Base-by-base conservation (phyloP, 2,888 invertebrate genomes). In the Notocelia uddmanniana region DNA sequence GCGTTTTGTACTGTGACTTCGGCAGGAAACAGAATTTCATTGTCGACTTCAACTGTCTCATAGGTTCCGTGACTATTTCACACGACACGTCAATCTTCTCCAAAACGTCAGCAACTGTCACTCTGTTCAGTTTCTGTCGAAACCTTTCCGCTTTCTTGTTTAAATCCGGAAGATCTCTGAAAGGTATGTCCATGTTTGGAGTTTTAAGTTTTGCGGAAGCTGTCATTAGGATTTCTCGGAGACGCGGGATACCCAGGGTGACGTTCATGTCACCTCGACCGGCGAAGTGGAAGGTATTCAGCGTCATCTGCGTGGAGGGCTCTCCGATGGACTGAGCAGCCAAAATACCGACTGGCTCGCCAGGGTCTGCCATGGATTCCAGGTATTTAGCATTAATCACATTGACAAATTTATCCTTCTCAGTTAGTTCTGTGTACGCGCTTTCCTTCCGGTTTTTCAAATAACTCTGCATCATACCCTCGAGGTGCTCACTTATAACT, bases 181-280 rank as follows among this genome's bases (percentile, higher is more conserved):
- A 97, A 0, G 99, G 99, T 77, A 99, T 96, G 82, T 98, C 98
- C 97, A 99, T 98, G 66, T 97, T 97, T 0, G 99, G 99, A 0
- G 99, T 99, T 89, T 98, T 98, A 13, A 99, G 97, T 74, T 96
- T 97, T n/a, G 95, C 96, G 0, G 98, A 97, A 0, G 99, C 99
- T 81, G 97, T 96, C 99, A 99, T 99, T 0, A 99, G 94, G 79
- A 99, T 98, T 95, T 99, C 99, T 79, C 99, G 94, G 6, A 99
- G 94, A 79, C 99, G 96, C 0, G 99, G 99, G 80, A 99, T 99
- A 94, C 99, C 99, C n/a, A 99, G 95, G 0, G 99, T 99, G 0
- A 99, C 99, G 94, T 99, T 99, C 99, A 99, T 99, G 92, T 99
- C 99, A 94, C 99, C 99, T 91, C 99, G 96, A 85, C 99, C 99